These are phyloP conservation scores for Agrochola circellaris DNA, from an alignment of 2,888 invertebrate species.

Conservation along the genomic window DNA sequence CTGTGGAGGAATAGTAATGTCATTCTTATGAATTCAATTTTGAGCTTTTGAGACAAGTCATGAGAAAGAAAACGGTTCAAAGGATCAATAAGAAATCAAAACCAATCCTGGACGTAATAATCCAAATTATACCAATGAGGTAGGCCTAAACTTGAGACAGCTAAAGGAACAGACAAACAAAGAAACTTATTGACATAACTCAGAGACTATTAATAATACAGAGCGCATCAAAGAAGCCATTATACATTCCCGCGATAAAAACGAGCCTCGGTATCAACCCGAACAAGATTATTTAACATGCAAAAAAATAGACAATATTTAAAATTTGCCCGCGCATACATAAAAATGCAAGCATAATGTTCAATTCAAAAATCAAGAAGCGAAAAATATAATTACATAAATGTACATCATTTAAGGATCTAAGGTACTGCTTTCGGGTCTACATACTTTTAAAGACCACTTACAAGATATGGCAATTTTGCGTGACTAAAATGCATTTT, in stretches of 20 bases:
- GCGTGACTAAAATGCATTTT: slow-evolving; percentile 32
- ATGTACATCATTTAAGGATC: neutral
- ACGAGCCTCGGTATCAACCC: slow-evolving; percentile 59
- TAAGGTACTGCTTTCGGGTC: slow-evolving; percentile 6
- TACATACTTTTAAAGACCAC: slow-evolving; percentile 33
- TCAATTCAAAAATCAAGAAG: slow-evolving; percentile 11
- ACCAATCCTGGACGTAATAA: slow-evolving; percentile 2
- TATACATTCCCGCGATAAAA: slow-evolving; percentile 69
- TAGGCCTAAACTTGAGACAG: slow-evolving; percentile 32
- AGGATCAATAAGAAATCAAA: slow-evolving; percentile 11
- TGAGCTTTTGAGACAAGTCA: neutral
- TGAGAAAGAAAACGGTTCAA: slow-evolving; percentile 7
- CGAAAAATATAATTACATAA: neutral
- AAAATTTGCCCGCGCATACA: slow-evolving; percentile 12
- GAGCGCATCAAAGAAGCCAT: slow-evolving; percentile 67
- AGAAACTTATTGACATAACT: slow-evolving; percentile 62
- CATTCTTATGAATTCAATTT: neutral
- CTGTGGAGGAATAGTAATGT: neutral
- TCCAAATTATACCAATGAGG: slow-evolving; percentile 23
- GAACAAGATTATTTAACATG: slow-evolving; percentile 50
- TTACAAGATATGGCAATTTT: slow-evolving; percentile 19
- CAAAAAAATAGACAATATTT: slow-evolving; percentile 49
- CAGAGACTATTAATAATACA: slow-evolving; percentile 61
- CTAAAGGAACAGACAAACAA: slow-evolving; percentile 65
- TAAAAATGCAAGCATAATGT: slow-evolving; percentile 16